Percentiles rank a stretch among this genome's conserved stretches.
phyloP scores from a whole-genome alignment of 1,140 invertebrate species.

The Drosophila bifasciata region DNA sequence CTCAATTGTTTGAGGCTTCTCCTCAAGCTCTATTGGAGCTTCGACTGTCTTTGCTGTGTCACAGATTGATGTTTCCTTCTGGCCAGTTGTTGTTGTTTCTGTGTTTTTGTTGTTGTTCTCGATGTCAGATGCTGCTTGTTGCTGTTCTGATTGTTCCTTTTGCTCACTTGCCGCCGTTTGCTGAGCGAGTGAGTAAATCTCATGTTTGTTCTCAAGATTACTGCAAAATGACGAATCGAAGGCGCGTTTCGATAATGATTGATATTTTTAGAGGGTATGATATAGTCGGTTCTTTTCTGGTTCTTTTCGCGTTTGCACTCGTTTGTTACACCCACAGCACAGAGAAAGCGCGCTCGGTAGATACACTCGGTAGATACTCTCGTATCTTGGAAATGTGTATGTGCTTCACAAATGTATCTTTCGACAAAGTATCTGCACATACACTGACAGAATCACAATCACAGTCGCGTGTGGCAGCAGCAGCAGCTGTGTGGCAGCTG shows the following conservation, averaged over 20 bases:
- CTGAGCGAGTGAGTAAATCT: slow-evolving; percentile 93
- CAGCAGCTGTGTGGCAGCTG: background rate
- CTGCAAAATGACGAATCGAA: slow-evolving; percentile 87
- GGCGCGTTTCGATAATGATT: slow-evolving; percentile 67
- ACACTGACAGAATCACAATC: background rate
- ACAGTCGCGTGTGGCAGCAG: no score
- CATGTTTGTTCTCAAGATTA: slow-evolving; percentile 93
- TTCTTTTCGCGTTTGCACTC: slow-evolving; percentile 57
- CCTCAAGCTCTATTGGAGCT: slow-evolving; percentile 41
- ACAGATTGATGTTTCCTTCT: slow-evolving; percentile 10
- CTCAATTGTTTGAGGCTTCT: slow-evolving; percentile 45
- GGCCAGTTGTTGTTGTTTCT: slow-evolving; percentile 11
- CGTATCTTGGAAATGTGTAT: slow-evolving; percentile 6
- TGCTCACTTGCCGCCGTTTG: slow-evolving; percentile 82
- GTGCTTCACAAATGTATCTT: slow-evolving; percentile 13
- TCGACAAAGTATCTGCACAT: slow-evolving; percentile 11
- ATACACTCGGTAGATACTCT: slow-evolving; percentile 7
- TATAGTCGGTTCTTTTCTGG: slow-evolving; percentile 14
- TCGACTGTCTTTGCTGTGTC: background rate
- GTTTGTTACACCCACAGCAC: slow-evolving; percentile 73
- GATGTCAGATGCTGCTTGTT: slow-evolving; percentile 46
- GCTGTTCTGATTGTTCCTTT: slow-evolving; percentile 51
- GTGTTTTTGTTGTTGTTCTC: slow-evolving; percentile 29
- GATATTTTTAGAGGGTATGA: slow-evolving; percentile 26
- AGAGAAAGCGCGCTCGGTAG: slow-evolving; percentile 45